Evolutionary conservation across 2,797 vertebrate species (phyloP).

Genomic region (Schizopygopsis malacanthus): DNA sequence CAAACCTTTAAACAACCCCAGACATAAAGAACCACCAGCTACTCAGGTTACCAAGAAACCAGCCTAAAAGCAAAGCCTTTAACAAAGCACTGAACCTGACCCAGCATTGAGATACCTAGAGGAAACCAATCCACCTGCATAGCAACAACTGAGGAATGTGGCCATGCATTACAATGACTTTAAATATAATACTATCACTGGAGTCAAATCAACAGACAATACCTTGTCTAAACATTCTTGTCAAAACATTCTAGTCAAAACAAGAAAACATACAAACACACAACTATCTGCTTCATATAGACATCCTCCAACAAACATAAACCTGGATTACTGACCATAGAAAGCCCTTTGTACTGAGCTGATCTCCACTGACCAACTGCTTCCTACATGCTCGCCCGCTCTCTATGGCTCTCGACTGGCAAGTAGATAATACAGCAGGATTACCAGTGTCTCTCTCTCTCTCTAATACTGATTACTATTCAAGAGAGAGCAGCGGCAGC

Average conservation of each 20-base stretch:
- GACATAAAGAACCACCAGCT: not conserved
- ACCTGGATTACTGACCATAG: conserved; percentile 30
- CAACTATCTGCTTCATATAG: conserved; percentile 22
- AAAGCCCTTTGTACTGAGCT: conserved; percentile 22
- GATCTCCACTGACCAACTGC: conserved; percentile 52
- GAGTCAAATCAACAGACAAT: not conserved
- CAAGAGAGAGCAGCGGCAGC: conserved; percentile 80
- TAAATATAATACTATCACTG: not conserved
- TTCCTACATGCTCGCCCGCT: conserved; percentile 62
- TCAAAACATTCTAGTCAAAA: too few relatives aligned
- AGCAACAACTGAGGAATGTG: conserved; percentile 48
- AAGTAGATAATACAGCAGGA: conserved; percentile 84
- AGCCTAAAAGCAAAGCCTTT: conserved; percentile 11
- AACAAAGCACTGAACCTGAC: conserved; percentile 7
- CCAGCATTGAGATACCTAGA: not conserved
- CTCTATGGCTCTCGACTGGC: conserved; percentile 62
- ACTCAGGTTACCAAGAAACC: conserved; percentile 11
- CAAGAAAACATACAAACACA: conserved; percentile 14
- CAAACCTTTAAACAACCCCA: not conserved
- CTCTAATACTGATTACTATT: conserved; percentile 87
- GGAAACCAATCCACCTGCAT: conserved; percentile 39
- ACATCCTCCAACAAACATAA: conserved; percentile 13
- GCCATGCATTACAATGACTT: conserved; percentile 37
- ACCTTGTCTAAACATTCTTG: too few relatives aligned
- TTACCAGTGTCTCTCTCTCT: conserved; percentile 75